Conservation (phyloP, 2,113 vertebrate species). For the Callipepla squamata region DNA sequence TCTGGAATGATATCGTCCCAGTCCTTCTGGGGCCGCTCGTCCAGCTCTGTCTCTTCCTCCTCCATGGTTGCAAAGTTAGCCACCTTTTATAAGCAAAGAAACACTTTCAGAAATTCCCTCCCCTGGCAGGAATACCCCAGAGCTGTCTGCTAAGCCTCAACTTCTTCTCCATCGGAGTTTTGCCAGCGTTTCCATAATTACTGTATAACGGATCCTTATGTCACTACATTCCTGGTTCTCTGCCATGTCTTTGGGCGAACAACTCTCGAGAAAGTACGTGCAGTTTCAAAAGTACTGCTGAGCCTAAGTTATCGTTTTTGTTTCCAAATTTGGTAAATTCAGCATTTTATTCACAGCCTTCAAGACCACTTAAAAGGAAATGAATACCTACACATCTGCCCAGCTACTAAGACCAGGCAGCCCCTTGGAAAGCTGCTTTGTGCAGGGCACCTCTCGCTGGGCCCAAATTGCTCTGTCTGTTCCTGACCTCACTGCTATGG, state of each 20-base stretch:
- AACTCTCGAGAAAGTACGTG: conserved; percentile 41
- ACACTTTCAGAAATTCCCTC: neutral
- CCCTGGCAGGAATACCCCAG: conserved; percentile 9
- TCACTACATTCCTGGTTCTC: conserved; percentile 21
- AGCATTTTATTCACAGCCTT: conserved; percentile 13
- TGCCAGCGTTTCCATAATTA: conserved; percentile 51
- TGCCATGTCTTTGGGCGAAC: neutral
- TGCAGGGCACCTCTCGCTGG: neutral
- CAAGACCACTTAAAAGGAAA: neutral
- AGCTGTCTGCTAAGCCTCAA: conserved; percentile 25
- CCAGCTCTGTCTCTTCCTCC: conserved; percentile 87
- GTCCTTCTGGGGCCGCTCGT: conserved; percentile 82
- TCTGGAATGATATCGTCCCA: conserved; percentile 98
- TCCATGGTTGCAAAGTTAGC: conserved; percentile 98
- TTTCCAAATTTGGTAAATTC: conserved; percentile 50
- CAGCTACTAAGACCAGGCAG: neutral
- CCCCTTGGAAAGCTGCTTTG: neutral
- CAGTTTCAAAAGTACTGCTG: conserved; percentile 30
- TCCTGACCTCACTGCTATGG: fast-evolving
- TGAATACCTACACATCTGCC: neutral
- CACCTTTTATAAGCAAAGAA: conserved; percentile 81
- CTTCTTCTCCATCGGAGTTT: conserved; percentile 11
- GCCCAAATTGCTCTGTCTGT: neutral
- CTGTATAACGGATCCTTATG: conserved; percentile 34
- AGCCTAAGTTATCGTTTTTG: neutral